Evolutionary conservation across 2,113 vertebrate species (phyloP).

Genomic region (Prinia subflava): DNA sequence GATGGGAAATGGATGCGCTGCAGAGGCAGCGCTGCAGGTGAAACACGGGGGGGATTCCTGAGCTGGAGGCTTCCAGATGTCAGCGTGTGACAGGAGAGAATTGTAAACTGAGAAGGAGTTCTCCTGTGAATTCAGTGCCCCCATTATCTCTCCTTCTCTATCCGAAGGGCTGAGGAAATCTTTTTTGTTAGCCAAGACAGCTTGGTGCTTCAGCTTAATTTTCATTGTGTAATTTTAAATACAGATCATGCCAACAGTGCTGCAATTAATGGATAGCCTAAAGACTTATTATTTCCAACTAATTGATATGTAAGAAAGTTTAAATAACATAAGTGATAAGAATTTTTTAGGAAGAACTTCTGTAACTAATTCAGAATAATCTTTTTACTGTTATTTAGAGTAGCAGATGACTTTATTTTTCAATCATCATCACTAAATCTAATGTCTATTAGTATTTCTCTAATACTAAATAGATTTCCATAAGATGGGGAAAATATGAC

Average conservation of each 20-base stretch:
- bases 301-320: constrained; percentile 78
- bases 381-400: constrained; percentile 14
- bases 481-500: not conserved
- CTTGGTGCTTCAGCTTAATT: constrained; percentile 74
- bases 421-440: not conserved
- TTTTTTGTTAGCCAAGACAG: constrained; percentile 66
- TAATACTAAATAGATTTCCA: not conserved
- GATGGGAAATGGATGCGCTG: constrained; percentile 17
- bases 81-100: not conserved
- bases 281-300: constrained; percentile 82
- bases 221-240: constrained; percentile 75
- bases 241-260: constrained; percentile 76
- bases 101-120: constrained; percentile 1
- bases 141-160: constrained; percentile 51
- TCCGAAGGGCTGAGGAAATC: constrained; percentile 67
- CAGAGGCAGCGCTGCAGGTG: constrained; percentile 5
- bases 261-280: constrained; percentile 83
- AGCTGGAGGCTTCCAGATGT: not conserved
- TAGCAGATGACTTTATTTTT: constrained; percentile 10
- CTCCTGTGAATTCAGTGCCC: constrained; percentile 66
- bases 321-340: constrained; percentile 71
- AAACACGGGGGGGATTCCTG: not conserved
- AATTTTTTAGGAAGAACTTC: constrained; percentile 62
- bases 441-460: not conserved
- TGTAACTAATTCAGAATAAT: constrained; percentile 55